phyloP scores from a whole-genome alignment of 30 jellyfish, hydroid and myxozoan species.

The Cassiopea andromeda region DNA sequence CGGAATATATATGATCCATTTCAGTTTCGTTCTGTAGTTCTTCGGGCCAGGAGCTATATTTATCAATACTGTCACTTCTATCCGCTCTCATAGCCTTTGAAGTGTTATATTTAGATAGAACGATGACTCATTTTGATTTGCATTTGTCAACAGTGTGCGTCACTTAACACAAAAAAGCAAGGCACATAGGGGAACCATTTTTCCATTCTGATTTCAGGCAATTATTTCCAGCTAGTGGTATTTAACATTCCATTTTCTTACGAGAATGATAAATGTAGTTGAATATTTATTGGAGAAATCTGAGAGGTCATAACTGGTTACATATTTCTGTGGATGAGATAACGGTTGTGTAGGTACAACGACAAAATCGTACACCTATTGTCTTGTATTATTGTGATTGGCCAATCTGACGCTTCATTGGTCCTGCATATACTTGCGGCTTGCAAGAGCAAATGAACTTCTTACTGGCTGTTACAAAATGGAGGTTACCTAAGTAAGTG shows the following conservation, averaged over 20 bases:
- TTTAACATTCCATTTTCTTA: too few relatives aligned
- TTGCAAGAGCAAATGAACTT: conserved; percentile 68
- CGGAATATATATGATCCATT: too few relatives aligned
- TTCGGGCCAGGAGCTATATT: too few relatives aligned
- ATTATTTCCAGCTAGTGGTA: too few relatives aligned
- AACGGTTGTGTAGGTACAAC: conserved; percentile 17
- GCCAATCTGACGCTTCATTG: conserved; percentile 23
- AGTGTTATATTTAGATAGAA: background rate
- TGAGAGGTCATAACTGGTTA: conserved; percentile 10
- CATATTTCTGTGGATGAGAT: background rate
- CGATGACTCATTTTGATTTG: background rate
- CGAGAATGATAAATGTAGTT: too few relatives aligned
- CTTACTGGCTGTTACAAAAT: conserved; percentile 26
- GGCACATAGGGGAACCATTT: background rate
- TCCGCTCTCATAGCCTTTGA: too few relatives aligned
- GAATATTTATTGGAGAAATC: too few relatives aligned
- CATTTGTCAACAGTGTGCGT: background rate
- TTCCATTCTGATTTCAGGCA: too few relatives aligned
- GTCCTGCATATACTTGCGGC: conserved; percentile 49
- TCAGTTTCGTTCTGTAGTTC: too few relatives aligned
- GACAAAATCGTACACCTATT: background rate
- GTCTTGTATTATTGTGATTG: conserved; percentile 26
- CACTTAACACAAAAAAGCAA: background rate
- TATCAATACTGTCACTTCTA: too few relatives aligned
- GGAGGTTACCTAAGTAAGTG: conserved; percentile 33